Base-by-base conservation (phyloP, 2,888 invertebrate species). In the Antitype chi region DNA sequence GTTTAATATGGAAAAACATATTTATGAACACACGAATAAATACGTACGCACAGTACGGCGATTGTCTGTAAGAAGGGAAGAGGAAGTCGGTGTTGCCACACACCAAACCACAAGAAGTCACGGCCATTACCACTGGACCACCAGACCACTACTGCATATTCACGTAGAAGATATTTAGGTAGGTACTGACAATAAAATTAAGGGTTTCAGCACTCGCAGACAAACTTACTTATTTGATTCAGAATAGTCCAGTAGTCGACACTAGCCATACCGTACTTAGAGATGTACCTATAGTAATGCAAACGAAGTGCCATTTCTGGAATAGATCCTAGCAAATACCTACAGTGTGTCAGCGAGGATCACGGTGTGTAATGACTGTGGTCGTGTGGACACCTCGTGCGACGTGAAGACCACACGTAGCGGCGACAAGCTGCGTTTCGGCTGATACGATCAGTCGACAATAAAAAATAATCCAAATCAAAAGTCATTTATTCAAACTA, bases 401-500 rank as follows among this genome's bases (percentile, higher is more conserved):
- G 66, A 5, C 25, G 20, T 4, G 49, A 8, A 74, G 79, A 74
- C 77, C 85, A 81, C 84, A 81, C 86, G 74, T n/a, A 47, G 32
- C 17, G 23, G 47, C 62, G 59, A 13, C 81, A 53, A 69, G 75
- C 60, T 67, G 69, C 66, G 60, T 53, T 52, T 67, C 59, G 70
- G 63, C 20, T 28, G 57, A 80, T 78, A 66, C 17, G 68, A 71
- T 78, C 79, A 64, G 69, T 79, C 63, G 74, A 81, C 71, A 73
- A 85, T 81, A 81, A 85, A n/a, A n/a, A n/a, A n/a, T n/a, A n/a
- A n/a, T n/a, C n/a, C n/a, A n/a, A n/a, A n/a, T n/a, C n/a, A n/a
- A n/a, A n/a, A n/a, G n/a, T n/a, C n/a, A n/a, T n/a, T n/a, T n/a
- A n/a, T n/a, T n/a, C n/a, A n/a, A n/a, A n/a, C n/a, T n/a, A n/a